phyloP scores from a whole-genome alignment of 2,113 vertebrate species.

The Todiramphus saurophagus region DNA sequence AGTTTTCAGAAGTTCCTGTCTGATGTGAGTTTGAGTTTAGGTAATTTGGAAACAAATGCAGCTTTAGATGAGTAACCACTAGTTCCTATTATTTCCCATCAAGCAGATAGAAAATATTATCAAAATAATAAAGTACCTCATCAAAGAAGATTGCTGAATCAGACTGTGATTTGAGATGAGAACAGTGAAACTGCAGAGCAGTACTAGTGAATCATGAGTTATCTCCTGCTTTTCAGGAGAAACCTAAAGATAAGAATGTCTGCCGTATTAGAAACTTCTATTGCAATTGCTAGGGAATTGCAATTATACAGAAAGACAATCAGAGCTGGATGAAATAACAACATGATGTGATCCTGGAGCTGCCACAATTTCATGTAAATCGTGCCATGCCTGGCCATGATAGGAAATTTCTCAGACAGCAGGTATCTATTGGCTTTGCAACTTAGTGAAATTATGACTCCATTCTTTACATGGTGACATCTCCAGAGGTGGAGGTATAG shows the following conservation, averaged over 20 bases:
- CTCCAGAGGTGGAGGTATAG: neutral
- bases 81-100: neutral
- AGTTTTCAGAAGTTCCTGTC: neutral
- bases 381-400: neutral
- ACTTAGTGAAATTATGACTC: neutral
- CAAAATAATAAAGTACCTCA: neutral
- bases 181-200: neutral
- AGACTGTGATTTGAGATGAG: neutral
- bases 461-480: neutral
- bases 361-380: neutral
- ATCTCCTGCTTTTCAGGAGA: neutral
- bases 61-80: neutral
- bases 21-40: neutral
- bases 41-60: neutral
- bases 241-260: neutral
- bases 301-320: neutral
- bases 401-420: neutral
- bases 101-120: neutral
- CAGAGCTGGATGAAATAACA: neutral
- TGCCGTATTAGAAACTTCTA: neutral
- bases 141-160: neutral
- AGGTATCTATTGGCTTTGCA: accelerated
- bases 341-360: neutral
- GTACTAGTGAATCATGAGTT: neutral
- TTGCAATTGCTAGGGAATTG: neutral